Evolutionary conservation across 2,888 invertebrate genomes (phyloP).

Genomic region (Sphaeridia pumilis): DNA sequence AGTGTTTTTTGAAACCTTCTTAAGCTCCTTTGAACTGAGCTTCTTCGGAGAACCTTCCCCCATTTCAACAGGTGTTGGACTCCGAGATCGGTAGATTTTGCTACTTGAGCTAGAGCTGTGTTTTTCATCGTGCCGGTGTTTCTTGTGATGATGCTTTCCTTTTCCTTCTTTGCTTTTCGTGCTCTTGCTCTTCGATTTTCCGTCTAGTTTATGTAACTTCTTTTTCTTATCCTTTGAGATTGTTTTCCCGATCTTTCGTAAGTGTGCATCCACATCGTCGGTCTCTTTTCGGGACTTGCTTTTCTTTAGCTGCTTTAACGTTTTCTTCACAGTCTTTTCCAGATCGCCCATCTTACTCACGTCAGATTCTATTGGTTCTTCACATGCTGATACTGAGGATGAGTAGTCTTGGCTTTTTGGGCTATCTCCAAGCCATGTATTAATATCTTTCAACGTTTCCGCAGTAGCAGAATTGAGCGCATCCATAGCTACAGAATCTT

Average conservation of each 20-base stretch:
- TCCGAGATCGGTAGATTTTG: conserved; percentile 8
- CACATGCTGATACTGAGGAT: conserved; percentile 6
- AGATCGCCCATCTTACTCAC: not conserved
- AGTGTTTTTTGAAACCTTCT: not conserved
- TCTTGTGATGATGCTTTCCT: conserved; percentile 10
- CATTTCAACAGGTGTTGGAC: conserved; percentile 9
- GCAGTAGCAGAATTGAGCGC: conserved; percentile 59
- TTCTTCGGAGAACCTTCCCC: no score
- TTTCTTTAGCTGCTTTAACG: conserved; percentile 12
- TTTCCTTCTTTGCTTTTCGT: conserved; percentile 7
- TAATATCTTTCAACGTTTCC: conserved; percentile 62
- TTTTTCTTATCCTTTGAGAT: conserved; percentile 1
- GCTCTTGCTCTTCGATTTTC: conserved; percentile 1
- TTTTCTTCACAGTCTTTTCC: not conserved
- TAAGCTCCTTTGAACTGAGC: not conserved
- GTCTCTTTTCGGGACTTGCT: conserved; percentile 11
- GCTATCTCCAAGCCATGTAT: conserved; percentile 76
- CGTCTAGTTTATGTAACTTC: conserved; percentile 1
- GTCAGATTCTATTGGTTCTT: not conserved
- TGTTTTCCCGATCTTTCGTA: not conserved
- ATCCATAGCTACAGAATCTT: conserved; percentile 51
- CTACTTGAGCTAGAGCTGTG: not conserved
- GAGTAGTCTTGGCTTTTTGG: conserved; percentile 41
- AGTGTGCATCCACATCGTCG: not conserved
- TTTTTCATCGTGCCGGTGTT: conserved; percentile 8